Evolutionary conservation across 2,113 vertebrate species (phyloP), one percentile per base, ranked within the genome.

Genomic region (Camelus dromedarius): DNA sequence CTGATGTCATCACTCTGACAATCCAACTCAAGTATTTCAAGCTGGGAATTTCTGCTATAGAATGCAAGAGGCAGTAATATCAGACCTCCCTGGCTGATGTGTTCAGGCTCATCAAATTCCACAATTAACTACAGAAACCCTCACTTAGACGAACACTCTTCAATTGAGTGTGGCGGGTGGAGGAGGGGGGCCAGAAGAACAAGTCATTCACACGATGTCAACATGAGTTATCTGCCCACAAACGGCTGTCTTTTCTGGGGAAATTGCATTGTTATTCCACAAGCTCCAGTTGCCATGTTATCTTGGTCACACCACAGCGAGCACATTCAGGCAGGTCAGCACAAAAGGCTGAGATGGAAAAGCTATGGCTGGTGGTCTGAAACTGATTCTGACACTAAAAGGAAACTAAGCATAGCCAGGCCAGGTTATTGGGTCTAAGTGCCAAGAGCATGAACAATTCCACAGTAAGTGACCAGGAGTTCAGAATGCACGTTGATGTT

Each of bases 201-300:
- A 70, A 69, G 75, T 66, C 84, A 92, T 85, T 96, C 93, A 91
- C 46, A 77, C 62, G 82, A 82, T 85, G 91, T 89, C 93, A 79
- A 28, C 81, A 58, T 69, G 91, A 92, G 66, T 79, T 93, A 88
- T 91, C 76, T 62, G 60, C 14, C 30, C 94, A 85, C 84, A 90
- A 72, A 96, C 58, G 16, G 56, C 9, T 7, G 12, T 60, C 93
- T 92, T 69, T 96, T 38, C 69, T 46, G 48, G 46, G 89, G 42
- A 79, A 64, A 35, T 0, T 3, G 26, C 84, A 64, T 35, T 85
- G 76, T 69, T 95, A 46, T 22, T n/a, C 42, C 76, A 22, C 62
- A 81, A 54, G 80, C 70, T 46, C 28, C 66, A 35, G 62, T 52
- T 69, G 82, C 82, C 91, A 30, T 62, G 84, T 77, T 92, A 80